Evolutionary conservation across 2,113 vertebrate species (phyloP), one percentile per base, ranked within the genome.

Genomic region (Rhynchopsitta pachyrhyncha): DNA sequence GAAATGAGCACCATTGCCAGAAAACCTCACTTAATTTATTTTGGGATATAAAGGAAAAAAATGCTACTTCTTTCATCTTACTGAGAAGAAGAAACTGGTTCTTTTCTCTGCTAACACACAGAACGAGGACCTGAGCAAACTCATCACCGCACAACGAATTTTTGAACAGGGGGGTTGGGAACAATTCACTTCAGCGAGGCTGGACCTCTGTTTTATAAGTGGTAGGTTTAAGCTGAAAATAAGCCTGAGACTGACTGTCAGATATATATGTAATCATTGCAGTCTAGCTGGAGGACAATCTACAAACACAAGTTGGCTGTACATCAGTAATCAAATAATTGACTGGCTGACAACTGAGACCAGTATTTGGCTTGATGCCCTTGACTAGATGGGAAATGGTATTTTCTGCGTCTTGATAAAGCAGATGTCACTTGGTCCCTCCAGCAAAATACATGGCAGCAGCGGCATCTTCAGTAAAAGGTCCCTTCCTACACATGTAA

Each of bases 281-380:
- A 64, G 76, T 74, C 73, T 92, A 81, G 35, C 50, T 91, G 77
- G 69, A 93, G 82, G 64, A 93, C 1, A 20, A 70, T 67, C 41
- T 82, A 78, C 88, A 92, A 78, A 86, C 11, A 25, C 71, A 92
- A 93, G 80, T 66, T 92, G 91, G 76, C 80, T 75, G 71, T 88
- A 92, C 83, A 71, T 83, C 68, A 42, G 35, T 83, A 94, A 95
- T 91, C 91, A 93, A 94, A 92, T 91, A 92, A 94, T 78, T 95
- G 86, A 82, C 80, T 91, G 80, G 73, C 94, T 91, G 86, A 95
- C 80, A 94, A 81, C 66, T 64, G 94, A 93, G 73, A 67, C 86
- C 60, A 46, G 60, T 57, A 80, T 74, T 94, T 97, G 94, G 88
- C 95, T 71, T 81, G 77, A 68, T 95, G 80, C 66, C 69, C 55